Conservation (phyloP, 2,113 vertebrate genomes). For the Athene noctua region DNA sequence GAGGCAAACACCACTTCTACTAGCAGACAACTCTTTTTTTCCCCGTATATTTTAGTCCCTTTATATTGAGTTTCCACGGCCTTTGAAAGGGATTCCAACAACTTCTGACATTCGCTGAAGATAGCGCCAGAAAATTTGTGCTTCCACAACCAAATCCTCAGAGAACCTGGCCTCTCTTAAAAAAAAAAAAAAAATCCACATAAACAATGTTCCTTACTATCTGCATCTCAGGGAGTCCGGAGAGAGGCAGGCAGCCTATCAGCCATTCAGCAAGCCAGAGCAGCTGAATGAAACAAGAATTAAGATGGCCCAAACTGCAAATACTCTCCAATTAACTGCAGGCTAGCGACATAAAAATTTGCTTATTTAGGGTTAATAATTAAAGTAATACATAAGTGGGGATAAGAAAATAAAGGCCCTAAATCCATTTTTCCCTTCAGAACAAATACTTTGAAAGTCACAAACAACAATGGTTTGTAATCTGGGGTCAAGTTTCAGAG, state of each 20-base stretch:
- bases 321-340: not conserved
- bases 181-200: not conserved
- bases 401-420: not conserved
- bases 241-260: not conserved
- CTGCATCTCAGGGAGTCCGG: not conserved
- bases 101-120: not conserved
- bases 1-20: not conserved
- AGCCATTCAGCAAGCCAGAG: not conserved
- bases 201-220: not conserved
- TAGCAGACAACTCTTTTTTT: not conserved
- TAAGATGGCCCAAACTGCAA: not conserved
- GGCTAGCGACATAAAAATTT: not conserved
- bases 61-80: not conserved
- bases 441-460: not conserved
- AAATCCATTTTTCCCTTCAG: not conserved
- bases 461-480: slow-evolving; percentile 21
- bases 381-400: not conserved
- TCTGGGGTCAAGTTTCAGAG: slow-evolving; percentile 25
- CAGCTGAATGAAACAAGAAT: not conserved
- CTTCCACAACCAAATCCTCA: not conserved
- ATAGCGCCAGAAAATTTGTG: not conserved
- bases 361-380: slow-evolving; percentile 30
- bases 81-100: not conserved
- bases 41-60: not conserved
- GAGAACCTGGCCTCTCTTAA: too few relatives aligned